Conservation (phyloP, 2,888 invertebrate genomes). For the Euplagia quadripunctaria region DNA sequence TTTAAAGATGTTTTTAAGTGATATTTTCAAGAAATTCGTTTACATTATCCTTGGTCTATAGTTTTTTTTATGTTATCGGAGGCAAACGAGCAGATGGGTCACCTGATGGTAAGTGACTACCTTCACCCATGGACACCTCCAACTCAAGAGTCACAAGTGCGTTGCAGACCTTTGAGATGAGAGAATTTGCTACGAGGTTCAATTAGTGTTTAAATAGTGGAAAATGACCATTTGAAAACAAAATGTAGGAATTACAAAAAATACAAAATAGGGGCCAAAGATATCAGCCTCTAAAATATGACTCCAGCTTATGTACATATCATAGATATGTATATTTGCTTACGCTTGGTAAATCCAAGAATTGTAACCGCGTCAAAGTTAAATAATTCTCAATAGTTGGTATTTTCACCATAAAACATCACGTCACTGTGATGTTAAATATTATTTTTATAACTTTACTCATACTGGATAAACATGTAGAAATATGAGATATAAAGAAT, state of each 20-base stretch:
- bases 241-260: neutral
- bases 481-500: too few species aligned
- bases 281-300: neutral
- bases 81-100: too few species aligned
- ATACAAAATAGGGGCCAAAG: neutral
- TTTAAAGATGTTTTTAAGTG: too few species aligned
- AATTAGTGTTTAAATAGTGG: too few species aligned
- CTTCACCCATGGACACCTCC: too few species aligned
- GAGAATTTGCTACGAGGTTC: too few species aligned
- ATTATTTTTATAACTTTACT: neutral
- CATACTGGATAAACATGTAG: neutral
- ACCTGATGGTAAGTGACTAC: too few species aligned
- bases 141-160: too few species aligned
- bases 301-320: neutral
- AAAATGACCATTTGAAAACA: neutral
- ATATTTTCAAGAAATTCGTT: too few species aligned
- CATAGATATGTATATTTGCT: neutral
- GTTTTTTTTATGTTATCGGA: too few species aligned
- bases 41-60: too few species aligned
- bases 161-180: too few species aligned
- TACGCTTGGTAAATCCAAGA: neutral
- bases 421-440: neutral
- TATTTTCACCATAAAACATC: neutral
- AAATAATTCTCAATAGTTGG: constrained; percentile 1
- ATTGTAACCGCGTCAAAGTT: neutral